Base-by-base conservation (phyloP, 2,888 invertebrate genomes). In the Coenonympha glycerion region DNA sequence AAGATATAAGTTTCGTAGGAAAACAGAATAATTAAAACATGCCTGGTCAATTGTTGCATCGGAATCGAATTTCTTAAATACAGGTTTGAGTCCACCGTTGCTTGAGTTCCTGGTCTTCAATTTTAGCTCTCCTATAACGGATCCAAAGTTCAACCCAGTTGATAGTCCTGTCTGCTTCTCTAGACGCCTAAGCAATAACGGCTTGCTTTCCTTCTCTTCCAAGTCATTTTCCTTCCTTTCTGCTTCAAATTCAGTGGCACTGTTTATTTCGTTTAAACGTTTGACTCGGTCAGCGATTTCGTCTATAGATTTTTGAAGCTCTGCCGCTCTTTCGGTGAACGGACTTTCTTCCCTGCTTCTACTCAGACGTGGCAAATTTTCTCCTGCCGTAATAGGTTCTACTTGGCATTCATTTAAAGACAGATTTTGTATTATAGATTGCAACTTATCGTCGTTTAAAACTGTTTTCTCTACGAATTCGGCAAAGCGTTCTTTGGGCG, bases 401-500 rank as follows among this genome's bases (percentile, higher is more conserved):
- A 63, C 60, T 6, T 69, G 61, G 52, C 66, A 60, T 61, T 73
- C 72, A 62, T 81, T 77, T 55, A 87, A 66, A 22, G 85, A 84
- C 53, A 87, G 68, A 57, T 85, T 86, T 52, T 86, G 77, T 57
- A 87, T 80, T 58, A 87, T 81, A 1, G 82, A 76, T 59, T 83
- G 79, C 64, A 87, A 76, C 71, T 85, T 87, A 57, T 80, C 79
- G 68, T 84, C 79, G 54, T 78, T 77, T 44, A 85, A 76, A 66
- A 86, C 71, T 55, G 83, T 84, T 70, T 86, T 86, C 61, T 86
- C 86, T 24, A 86, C 64, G 61, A 83, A 87, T 62, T 84, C 80
- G 5, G 82, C 71, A 48, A 87, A 68, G 56, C 74, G 75, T 62
- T 85, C 86, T 69, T 81, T 86, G 19, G 86, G 85, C 36, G 86